Evolutionary conservation across 2,797 vertebrate species (phyloP), one percentile per base, ranked within the genome.

Genomic region (Microhierax caerulescens): DNA sequence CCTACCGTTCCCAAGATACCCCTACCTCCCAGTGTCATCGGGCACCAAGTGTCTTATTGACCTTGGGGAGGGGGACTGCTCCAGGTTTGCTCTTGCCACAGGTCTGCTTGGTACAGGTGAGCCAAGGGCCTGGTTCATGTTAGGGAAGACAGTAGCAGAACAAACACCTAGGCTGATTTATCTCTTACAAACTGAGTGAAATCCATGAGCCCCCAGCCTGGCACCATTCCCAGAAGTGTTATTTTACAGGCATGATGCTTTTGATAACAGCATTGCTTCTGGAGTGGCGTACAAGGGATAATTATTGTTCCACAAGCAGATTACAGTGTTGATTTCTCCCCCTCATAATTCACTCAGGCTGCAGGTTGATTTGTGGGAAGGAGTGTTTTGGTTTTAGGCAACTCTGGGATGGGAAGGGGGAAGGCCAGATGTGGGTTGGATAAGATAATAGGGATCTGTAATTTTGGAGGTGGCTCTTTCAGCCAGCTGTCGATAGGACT

Each of bases 221-320:
- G 92, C 94, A 87, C 17, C 11, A 3, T 92, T 96, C 94, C 96
- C 94, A 89, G 86, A 94, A 93, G 60, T 61, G 69, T 79, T 97
- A 74, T 91, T 93, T 93, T 88, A 92, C 74, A 94, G 86, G 37
- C 77, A 77, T 60, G 88, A 91, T 61, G 78, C 45, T 91, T 88
- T 91, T 93, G 92, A 94, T 94, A 94, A 91, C 5, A 0, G 48
- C 50, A 47, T 72, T 0, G 2, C 78, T 92, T 91, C 53, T 93
- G 51, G 90, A 93, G 64, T 65, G 89, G 77, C 21, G 1, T 85
- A 77, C 48, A 85, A 91, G 80, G 34, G 68, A 75, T 92, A 83
- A 94, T 95, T 95, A 93, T 73, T 92, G 77, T 90, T 97, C 57
- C 34, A 36, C 50, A 77, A 54, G 30, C 53, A 92, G 88, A 89